Percentiles rank a stretch among this genome's conserved stretches.
Conservation (phyloP, 2,888 invertebrate genomes). For the Latrodectus elegans region DNA sequence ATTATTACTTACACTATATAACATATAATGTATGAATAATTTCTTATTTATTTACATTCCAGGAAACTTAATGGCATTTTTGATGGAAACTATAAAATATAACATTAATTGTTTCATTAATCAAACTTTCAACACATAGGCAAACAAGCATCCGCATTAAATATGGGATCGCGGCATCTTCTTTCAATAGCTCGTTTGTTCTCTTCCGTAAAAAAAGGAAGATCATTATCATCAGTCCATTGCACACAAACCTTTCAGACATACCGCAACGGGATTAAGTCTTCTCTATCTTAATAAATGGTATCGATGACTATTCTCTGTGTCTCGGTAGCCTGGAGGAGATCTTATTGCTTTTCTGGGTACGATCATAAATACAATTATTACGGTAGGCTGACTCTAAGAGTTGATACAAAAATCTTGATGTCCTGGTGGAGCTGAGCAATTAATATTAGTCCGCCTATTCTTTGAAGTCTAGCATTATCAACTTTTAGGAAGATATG, state of each 20-base stretch:
- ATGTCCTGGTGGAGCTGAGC: neutral
- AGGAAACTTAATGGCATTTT: too few relatives aligned
- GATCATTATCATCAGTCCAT: neutral
- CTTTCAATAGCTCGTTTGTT: too few relatives aligned
- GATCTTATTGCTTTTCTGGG: neutral
- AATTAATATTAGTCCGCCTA: neutral
- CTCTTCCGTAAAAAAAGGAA: neutral
- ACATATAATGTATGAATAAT: too few relatives aligned
- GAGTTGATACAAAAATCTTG: neutral
- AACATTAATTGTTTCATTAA: too few relatives aligned
- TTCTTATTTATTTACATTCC: too few relatives aligned
- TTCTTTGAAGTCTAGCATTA: too few relatives aligned
- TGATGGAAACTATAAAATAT: too few relatives aligned
- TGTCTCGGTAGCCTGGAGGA: conserved; percentile 8
- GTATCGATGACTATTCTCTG: conserved; percentile 22
- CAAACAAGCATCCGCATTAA: too few relatives aligned
- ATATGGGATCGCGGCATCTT: too few relatives aligned
- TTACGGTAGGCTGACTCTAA: neutral
- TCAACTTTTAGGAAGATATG: too few relatives aligned
- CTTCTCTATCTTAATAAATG: conserved; percentile 22
- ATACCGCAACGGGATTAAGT: conserved; percentile 13
- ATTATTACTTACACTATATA: too few relatives aligned
- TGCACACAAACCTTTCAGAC: neutral
- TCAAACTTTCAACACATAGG: too few relatives aligned
- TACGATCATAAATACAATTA: conserved; percentile 19